Conservation (phyloP, 2,113 vertebrate genomes). For the Xenotilapia flavipinnis region DNA sequence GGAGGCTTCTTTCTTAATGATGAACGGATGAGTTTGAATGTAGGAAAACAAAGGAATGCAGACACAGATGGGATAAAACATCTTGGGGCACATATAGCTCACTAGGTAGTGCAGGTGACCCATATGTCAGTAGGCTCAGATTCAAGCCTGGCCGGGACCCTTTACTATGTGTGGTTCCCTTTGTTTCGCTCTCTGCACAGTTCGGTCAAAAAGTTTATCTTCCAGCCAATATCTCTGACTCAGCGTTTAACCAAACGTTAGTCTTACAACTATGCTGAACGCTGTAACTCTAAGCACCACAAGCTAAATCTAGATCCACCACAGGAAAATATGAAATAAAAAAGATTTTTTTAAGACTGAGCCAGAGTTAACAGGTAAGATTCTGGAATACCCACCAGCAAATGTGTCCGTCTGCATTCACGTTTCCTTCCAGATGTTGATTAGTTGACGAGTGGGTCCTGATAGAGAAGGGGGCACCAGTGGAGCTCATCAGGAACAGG, state of each 20-base stretch:
- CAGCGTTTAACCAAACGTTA: neutral
- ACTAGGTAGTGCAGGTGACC: neutral
- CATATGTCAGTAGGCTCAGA: neutral
- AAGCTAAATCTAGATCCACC: neutral
- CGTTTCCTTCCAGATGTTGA: neutral
- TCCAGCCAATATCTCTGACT: neutral
- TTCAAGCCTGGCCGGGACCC: neutral
- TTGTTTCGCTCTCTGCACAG: neutral
- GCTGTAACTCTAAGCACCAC: neutral
- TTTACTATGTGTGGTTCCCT: neutral
- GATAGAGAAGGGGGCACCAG: neutral
- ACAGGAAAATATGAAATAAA: neutral
- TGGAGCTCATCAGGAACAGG: neutral
- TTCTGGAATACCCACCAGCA: neutral
- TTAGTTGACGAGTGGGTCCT: neutral
- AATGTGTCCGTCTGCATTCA: neutral
- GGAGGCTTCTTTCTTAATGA: neutral
- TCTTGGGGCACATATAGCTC: neutral
- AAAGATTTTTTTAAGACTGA: neutral
- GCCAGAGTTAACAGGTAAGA: neutral
- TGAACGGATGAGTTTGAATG: neutral
- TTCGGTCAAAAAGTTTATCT: neutral
- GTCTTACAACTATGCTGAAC: neutral
- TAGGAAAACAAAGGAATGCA: neutral
- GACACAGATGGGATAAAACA: neutral